Conservation (phyloP, 2,113 vertebrate genomes). For the Eulacestoma nigropectus region DNA sequence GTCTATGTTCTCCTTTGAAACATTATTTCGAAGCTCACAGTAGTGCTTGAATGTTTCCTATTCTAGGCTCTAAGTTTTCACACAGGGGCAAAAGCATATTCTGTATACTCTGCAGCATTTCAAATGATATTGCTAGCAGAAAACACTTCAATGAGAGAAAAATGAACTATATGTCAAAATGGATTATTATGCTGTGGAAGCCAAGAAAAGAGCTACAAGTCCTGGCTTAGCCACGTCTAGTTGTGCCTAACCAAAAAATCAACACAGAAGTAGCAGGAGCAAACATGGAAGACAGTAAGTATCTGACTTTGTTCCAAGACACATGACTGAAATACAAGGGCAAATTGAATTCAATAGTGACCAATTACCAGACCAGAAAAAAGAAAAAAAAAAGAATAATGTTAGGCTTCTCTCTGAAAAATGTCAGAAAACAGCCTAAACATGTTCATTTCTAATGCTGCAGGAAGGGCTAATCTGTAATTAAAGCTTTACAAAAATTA, state of each 20-base stretch:
- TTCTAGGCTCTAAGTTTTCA: slow-evolving; percentile 39
- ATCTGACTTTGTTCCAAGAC: neutral
- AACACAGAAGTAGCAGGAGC: neutral
- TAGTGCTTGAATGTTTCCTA: neutral
- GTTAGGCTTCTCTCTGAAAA: neutral
- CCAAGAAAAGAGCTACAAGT: slow-evolving; percentile 13
- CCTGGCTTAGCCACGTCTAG: neutral
- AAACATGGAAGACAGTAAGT: neutral
- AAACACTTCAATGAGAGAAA: slow-evolving; percentile 4
- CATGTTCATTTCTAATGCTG: neutral
- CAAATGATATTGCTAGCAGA: slow-evolving; percentile 17
- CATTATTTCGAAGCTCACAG: neutral
- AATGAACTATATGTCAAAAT: slow-evolving; percentile 29
- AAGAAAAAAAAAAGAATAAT: neutral
- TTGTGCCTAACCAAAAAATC: neutral
- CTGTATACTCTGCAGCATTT: slow-evolving; percentile 10
- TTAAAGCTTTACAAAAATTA: neutral
- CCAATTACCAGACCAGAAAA: neutral
- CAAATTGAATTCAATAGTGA: neutral
- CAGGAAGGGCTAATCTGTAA: neutral
- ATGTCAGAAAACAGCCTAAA: neutral
- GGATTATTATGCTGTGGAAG: slow-evolving; percentile 29
- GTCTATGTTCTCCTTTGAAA: neutral
- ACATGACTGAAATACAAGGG: neutral
- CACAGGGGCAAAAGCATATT: neutral